Base-by-base conservation (phyloP, 37 sponge, comb jelly and placozoan genomes). In the Diacarnus erythraeanus region DNA sequence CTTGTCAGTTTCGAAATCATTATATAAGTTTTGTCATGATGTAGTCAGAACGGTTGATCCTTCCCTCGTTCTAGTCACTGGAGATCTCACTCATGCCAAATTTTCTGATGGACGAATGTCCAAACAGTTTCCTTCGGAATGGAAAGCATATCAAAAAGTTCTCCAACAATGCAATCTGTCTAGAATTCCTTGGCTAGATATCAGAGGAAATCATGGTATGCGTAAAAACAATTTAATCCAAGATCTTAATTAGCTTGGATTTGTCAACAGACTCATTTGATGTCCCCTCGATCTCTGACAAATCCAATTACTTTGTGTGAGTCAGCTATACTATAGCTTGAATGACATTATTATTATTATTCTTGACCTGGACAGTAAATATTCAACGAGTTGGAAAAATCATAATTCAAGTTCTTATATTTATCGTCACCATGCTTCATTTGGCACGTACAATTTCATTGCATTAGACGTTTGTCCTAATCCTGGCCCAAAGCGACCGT, bases 1-100 rank as follows among this genome's bases (percentile, higher is more conserved):
- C 23, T 25, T 70, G 40, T 69, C 72, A 29, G 66, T 81, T 65
- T 37, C 66, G 0, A 29, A 72, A 1, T 64, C 57, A 47, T 44
- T 84, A 57, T 8, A 4, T 1, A 47, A 42, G 25, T 84, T 84
- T 34, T 88, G 90, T 68, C 37, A 40, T 3, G 59, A 69, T 1
- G 84, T 63, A 18, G 51, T 82, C 3, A 22, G 27, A 17, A 30
- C 71, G 22, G 34, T 89, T 10, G 23, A 38, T 23, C 90, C 84
- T 9, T 85, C 84, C 22, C 72, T 92, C 31, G 74, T 92, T 12
- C 38, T 89, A 35, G 86, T 77, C 20, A 89, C 90, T 20, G 97
- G 97, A 20, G 97, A 96, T 66, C 65, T 96, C 30, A 90, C 94
- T 0, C 91, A 96, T 58, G 91, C 89, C 58, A 95, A 92, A 41